These are phyloP conservation scores for Aleiodes alternator DNA, from an alignment of 2,888 invertebrate genomes.

Conservation along the genomic window DNA sequence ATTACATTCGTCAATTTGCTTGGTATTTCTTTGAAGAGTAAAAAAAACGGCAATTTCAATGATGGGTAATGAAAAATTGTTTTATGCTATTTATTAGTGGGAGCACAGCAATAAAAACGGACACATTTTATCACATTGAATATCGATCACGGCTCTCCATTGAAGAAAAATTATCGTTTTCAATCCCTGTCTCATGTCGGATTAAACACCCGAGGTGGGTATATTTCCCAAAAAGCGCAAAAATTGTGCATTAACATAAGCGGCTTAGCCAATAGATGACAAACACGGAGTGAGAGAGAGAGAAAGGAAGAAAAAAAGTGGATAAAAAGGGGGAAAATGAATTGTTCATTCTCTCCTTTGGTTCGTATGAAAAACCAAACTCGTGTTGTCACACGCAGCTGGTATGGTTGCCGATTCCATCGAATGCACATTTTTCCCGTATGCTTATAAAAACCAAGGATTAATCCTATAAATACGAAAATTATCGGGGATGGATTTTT, in stretches of 20 bases:
- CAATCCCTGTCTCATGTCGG: conserved; percentile 60
- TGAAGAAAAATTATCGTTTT: conserved; percentile 65
- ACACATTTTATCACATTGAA: not conserved
- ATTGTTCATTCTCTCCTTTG: conserved; percentile 28
- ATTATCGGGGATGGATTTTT: conserved; percentile 64
- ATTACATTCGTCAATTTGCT: too few species aligned
- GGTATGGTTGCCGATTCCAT: conserved; percentile 68
- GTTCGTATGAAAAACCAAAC: conserved; percentile 40
- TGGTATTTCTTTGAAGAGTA: too few species aligned
- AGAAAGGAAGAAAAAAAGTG: not conserved
- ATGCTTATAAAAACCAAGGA: conserved; percentile 54
- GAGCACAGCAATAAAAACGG: conserved; percentile 1
- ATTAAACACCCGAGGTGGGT: conserved; percentile 46
- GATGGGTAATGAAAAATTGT: not conserved
- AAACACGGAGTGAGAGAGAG: conserved; percentile 27
- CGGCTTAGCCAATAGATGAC: conserved; percentile 64
- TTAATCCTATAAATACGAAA: conserved; percentile 74
- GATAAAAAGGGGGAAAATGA: conserved; percentile 25
- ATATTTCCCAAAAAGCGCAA: conserved; percentile 71
- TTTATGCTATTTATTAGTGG: not conserved
- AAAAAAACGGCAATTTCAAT: not conserved
- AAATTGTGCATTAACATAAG: conserved; percentile 71
- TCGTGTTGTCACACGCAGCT: conserved; percentile 62
- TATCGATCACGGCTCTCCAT: conserved; percentile 47
- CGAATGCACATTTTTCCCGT: conserved; percentile 67